Evolutionary conservation across 1,140 invertebrate genomes (phyloP).

Genomic region (Ceratitis capitata): DNA sequence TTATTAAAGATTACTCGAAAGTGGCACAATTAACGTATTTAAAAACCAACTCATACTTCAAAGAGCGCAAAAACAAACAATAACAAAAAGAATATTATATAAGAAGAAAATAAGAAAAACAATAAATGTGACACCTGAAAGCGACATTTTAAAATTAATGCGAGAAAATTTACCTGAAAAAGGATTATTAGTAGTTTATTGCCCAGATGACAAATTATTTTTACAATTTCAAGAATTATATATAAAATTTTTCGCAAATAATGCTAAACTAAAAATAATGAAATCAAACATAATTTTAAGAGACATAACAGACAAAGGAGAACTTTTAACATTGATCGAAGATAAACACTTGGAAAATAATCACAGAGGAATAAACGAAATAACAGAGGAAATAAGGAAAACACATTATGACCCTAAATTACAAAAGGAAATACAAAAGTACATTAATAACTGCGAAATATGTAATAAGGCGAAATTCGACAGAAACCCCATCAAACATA

Average conservation of each 20-base stretch:
- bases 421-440: conserved; percentile 7
- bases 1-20: too few relatives aligned
- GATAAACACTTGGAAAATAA: conserved; percentile 40
- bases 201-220: conserved; percentile 13
- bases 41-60: conserved; percentile 40
- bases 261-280: conserved; percentile 31
- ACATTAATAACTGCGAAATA: conserved; percentile 6
- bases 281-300: conserved; percentile 33
- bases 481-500: background rate
- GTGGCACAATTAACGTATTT: conserved; percentile 22
- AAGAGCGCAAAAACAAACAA: background rate
- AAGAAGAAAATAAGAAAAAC: conserved; percentile 15
- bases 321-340: conserved; percentile 22
- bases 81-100: conserved; percentile 1
- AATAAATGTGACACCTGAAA: too few relatives aligned
- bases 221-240: conserved; percentile 38
- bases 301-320: too few relatives aligned
- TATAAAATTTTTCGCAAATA: conserved; percentile 20
- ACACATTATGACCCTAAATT: background rate
- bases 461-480: conserved; percentile 33
- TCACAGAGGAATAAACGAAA: conserved; percentile 47
- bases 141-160: conserved; percentile 5
- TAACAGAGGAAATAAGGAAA: conserved; percentile 42
- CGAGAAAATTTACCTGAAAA: background rate
- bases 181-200: conserved; percentile 25